A percentile compares a stretch with the other conserved stretches of the same genome.
phyloP scores from a whole-genome alignment of 2,888 invertebrate genomes.

The Nephrotoma appendiculata region DNA sequence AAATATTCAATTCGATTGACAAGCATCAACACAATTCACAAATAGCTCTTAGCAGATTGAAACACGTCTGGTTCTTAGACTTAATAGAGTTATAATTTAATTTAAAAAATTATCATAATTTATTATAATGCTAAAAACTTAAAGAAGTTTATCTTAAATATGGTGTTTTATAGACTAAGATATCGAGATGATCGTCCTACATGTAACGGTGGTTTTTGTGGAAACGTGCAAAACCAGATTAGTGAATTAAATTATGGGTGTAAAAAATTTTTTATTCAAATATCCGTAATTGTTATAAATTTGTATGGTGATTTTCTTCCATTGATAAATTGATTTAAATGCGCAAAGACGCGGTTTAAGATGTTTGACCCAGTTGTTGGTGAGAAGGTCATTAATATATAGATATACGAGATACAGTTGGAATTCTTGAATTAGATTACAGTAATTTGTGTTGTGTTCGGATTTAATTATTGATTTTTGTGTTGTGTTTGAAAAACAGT shows the following conservation, averaged over 20 bases:
- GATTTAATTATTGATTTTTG: background rate
- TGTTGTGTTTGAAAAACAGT: background rate
- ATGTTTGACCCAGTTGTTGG: background rate
- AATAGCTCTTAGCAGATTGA: background rate
- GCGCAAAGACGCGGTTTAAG: background rate
- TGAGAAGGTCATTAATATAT: background rate
- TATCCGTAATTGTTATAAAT: background rate
- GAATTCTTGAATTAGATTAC: background rate
- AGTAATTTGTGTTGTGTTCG: background rate
- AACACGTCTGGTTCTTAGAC: background rate
- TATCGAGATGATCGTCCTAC: background rate
- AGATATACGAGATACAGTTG: background rate
- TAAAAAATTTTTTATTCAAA: background rate
- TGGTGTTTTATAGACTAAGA: background rate
- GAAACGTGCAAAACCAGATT: background rate
- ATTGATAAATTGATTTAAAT: background rate
- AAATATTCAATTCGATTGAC: background rate
- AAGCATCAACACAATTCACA: background rate
- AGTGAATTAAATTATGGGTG: background rate
- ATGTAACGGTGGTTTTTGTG: background rate
- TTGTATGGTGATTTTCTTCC: background rate
- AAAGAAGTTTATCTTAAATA: background rate
- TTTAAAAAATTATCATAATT: background rate
- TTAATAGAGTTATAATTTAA: background rate
- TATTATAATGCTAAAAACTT: background rate